phyloP scores from a whole-genome alignment of 2,888 invertebrate species.

The Leucoma salicis region DNA sequence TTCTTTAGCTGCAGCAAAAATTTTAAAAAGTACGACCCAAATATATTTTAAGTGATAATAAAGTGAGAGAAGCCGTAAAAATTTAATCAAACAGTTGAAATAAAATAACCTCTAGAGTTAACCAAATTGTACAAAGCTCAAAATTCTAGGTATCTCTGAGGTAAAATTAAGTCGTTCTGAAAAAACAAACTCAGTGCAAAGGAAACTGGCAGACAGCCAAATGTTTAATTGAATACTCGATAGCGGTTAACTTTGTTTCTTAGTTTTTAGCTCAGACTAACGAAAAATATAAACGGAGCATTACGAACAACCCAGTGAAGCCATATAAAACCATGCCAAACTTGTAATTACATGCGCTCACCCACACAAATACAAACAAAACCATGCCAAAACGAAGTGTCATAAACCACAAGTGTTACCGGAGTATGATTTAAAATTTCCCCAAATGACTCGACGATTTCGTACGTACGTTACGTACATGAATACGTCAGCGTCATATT shows the following conservation, averaged over 20 bases:
- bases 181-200: conserved; percentile 21
- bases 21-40: neutral
- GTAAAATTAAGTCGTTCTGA: conserved; percentile 28
- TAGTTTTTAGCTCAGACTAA: neutral
- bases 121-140: conserved; percentile 16
- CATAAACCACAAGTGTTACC: too few relatives aligned
- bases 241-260: conserved; percentile 8
- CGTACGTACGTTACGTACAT: too few relatives aligned
- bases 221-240: conserved; percentile 28
- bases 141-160: conserved; percentile 10
- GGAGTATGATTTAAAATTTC: too few relatives aligned
- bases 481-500: too few relatives aligned
- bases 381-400: too few relatives aligned
- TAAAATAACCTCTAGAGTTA: conserved; percentile 5
- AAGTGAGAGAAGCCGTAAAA: neutral
- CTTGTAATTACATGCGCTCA: too few relatives aligned
- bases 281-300: too few relatives aligned
- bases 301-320: too few relatives aligned
- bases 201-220: conserved; percentile 25
- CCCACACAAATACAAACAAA: too few relatives aligned
- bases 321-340: too few relatives aligned
- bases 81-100: conserved; percentile 4
- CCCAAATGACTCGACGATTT: too few relatives aligned
- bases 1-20: too few relatives aligned
- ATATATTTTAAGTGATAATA: neutral